These are phyloP conservation scores for Pygoscelis adeliae DNA, from an alignment of 2,113 vertebrate genomes.

Conservation along the genomic window DNA sequence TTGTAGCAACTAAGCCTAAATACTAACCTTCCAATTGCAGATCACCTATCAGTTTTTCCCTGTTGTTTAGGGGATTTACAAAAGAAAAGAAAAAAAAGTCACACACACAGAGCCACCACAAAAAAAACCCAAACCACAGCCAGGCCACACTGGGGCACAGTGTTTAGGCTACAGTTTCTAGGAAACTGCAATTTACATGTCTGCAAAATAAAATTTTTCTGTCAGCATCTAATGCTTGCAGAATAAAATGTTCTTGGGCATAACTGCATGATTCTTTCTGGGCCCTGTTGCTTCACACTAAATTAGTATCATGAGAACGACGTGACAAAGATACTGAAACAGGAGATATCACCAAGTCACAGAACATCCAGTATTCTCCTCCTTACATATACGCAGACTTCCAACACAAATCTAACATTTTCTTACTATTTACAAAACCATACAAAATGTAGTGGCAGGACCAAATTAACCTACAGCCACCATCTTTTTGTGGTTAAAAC, in stretches of 20 bases:
- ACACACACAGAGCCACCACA: background rate
- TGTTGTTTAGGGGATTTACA: background rate
- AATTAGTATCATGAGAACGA: rapidly evolving
- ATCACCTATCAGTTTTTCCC: background rate
- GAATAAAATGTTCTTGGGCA: background rate
- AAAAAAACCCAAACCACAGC: background rate
- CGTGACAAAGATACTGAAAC: background rate
- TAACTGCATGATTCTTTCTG: background rate
- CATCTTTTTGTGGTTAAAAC: background rate
- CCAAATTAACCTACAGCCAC: background rate
- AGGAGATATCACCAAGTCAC: background rate
- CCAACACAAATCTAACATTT: background rate
- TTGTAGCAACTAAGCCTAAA: background rate
- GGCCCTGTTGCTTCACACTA: background rate
- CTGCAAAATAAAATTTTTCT: background rate
- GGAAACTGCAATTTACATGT: background rate
- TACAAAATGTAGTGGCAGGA: background rate
- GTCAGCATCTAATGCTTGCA: background rate
- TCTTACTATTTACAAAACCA: background rate
- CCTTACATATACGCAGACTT: background rate
- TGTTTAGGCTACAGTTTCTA: background rate
- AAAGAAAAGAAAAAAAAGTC: background rate
- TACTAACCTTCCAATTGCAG: background rate
- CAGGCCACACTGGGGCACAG: background rate
- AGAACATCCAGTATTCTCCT: background rate